phyloP scores from a whole-genome alignment of 2,113 vertebrate genomes.

The Cebidichthys violaceus region DNA sequence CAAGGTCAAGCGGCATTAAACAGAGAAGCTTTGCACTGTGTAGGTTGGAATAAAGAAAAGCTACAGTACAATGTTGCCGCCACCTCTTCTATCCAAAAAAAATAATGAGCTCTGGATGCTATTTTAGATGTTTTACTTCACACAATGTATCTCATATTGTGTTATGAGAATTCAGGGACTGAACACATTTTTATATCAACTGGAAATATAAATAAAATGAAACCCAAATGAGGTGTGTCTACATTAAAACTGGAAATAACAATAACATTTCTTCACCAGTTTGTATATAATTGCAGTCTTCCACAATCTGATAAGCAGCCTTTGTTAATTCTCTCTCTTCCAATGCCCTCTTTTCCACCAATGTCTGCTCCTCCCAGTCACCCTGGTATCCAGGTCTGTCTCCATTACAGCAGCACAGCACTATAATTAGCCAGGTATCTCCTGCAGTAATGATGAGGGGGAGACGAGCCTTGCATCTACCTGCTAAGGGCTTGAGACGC shows the following conservation, averaged over 20 bases:
- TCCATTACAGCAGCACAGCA: slow-evolving; percentile 54
- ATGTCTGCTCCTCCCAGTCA: slow-evolving; percentile 46
- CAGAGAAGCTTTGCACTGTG: slow-evolving; percentile 45
- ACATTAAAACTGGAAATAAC: background rate
- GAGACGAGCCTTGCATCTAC: slow-evolving; percentile 62
- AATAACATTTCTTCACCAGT: background rate
- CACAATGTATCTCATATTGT: slow-evolving; percentile 3
- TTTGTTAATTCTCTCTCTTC: slow-evolving; percentile 46
- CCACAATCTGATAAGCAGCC: slow-evolving; percentile 5
- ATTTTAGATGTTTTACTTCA: slow-evolving; percentile 38
- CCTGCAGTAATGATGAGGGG: slow-evolving; percentile 66
- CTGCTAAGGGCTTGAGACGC: slow-evolving; percentile 46
- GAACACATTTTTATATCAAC: background rate
- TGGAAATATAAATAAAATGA: background rate
- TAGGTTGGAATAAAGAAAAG: slow-evolving; percentile 43
- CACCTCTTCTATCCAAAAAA: slow-evolving; percentile 17
- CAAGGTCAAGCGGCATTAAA: slow-evolving; percentile 74
- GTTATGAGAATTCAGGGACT: slow-evolving; percentile 14
- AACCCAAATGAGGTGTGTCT: background rate
- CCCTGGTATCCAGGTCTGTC: slow-evolving; percentile 55
- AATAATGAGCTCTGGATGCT: slow-evolving; percentile 20
- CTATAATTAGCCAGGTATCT: slow-evolving; percentile 78
- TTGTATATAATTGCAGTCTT: slow-evolving; percentile 4
- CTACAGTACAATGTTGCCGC: slow-evolving; percentile 39
- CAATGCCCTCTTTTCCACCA: slow-evolving; percentile 23